Conservation (phyloP, 2,797 vertebrate genomes). For the Xyrichtys novacula region DNA sequence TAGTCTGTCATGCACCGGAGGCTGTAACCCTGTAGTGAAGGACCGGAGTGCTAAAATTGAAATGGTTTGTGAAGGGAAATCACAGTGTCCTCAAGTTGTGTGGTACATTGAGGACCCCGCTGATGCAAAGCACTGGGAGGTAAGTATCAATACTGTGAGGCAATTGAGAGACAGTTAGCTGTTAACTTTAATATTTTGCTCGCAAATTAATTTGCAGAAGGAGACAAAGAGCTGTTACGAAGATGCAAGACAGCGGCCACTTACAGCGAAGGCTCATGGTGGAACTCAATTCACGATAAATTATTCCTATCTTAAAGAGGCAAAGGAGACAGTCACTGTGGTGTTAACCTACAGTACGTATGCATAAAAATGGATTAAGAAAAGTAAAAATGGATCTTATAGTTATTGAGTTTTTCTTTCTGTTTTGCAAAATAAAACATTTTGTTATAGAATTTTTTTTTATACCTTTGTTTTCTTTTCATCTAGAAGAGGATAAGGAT, state of each 20-base stretch:
- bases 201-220: constrained; percentile 40
- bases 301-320: fast-evolving
- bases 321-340: constrained; percentile 43
- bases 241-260: constrained; percentile 8
- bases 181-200: neutral
- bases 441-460: neutral
- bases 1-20: constrained; percentile 59
- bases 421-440: too few species aligned
- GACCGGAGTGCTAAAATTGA: constrained; percentile 42
- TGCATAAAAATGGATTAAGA: neutral
- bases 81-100: constrained; percentile 51
- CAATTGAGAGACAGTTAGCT: neutral
- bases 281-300: constrained; percentile 27
- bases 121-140: fast-evolving
- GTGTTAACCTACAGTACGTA: constrained; percentile 61
- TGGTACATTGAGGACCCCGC: constrained; percentile 72
- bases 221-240: constrained; percentile 58
- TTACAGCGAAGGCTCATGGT: fast-evolving
- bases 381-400: too few species aligned
- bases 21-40: constrained; percentile 41
- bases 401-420: too few species aligned
- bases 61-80: constrained; percentile 33
- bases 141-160: constrained; percentile 47
- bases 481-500: constrained; percentile 9
- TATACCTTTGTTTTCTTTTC: constrained; percentile 1